Percentiles rank a stretch among this genome's conserved stretches.
phyloP scores from a whole-genome alignment of 2,797 vertebrate genomes.

The Chiloscyllium punctatum region DNA sequence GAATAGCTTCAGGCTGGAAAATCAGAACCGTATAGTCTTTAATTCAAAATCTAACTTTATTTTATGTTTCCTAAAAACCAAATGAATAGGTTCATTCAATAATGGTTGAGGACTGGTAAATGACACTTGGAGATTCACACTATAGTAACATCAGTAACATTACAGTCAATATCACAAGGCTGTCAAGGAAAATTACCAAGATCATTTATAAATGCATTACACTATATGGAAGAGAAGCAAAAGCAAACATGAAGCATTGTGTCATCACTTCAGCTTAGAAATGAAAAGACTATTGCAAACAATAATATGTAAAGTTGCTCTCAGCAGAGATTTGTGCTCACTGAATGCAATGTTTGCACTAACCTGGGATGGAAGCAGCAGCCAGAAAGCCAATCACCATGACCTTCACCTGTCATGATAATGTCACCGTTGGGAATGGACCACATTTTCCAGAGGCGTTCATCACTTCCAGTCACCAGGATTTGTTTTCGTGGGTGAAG shows the following conservation, averaged over 20 bases:
- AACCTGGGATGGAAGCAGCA: slow-evolving; percentile 76
- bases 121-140: slow-evolving; percentile 41
- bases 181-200: slow-evolving; percentile 45
- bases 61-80: not conserved
- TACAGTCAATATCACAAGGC: slow-evolving; percentile 46
- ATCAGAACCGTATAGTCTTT: not conserved
- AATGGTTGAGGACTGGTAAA: not conserved
- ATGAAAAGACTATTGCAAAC: slow-evolving; percentile 40
- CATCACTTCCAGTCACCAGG: slow-evolving; percentile 59
- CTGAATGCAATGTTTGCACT: slow-evolving; percentile 45
- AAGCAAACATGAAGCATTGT: slow-evolving; percentile 42
- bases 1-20: not conserved
- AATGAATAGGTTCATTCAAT: not conserved
- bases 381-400: slow-evolving; percentile 72
- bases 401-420: slow-evolving; percentile 67
- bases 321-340: slow-evolving; percentile 39
- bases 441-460: slow-evolving; percentile 65
- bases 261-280: slow-evolving; percentile 41
- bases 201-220: slow-evolving; percentile 45
- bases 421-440: slow-evolving; percentile 58
- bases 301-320: slow-evolving; percentile 39
- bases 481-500: slow-evolving; percentile 56
- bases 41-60: not conserved
- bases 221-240: slow-evolving; percentile 37
- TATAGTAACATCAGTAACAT: slow-evolving; percentile 51